Percentiles rank a stretch among this genome's conserved stretches.
These are phyloP conservation scores for Colostygia pectinataria DNA, from an alignment of 2,888 invertebrate species.

Conservation along the genomic window DNA sequence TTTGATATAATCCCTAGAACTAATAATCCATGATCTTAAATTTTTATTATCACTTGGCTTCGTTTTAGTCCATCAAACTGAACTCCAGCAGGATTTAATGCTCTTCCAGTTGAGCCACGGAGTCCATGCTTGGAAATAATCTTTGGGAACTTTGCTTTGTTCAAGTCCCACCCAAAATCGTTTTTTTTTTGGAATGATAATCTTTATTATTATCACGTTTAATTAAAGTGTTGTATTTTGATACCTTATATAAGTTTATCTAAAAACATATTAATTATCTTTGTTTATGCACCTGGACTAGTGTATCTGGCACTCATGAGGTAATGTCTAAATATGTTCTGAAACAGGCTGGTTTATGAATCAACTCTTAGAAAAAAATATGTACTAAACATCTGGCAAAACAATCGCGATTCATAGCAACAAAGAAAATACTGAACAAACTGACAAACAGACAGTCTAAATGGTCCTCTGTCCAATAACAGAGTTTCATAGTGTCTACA, in stretches of 20 bases:
- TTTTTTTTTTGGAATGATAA: too few relatives aligned
- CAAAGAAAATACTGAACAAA: constrained; percentile 71
- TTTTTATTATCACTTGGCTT: background rate
- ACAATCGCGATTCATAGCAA: constrained; percentile 75
- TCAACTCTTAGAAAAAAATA: constrained; percentile 23
- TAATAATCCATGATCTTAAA: constrained; percentile 2
- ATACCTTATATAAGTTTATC: constrained; percentile 5
- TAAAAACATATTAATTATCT: constrained; percentile 15
- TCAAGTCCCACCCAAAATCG: too few relatives aligned
- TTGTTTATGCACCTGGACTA: constrained; percentile 12
- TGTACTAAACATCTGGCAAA: constrained; percentile 57
- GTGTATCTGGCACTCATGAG: constrained; percentile 13
- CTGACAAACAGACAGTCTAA: constrained; percentile 64
- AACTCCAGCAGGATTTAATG: too few relatives aligned
- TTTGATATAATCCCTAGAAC: constrained; percentile 5
- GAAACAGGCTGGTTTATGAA: constrained; percentile 16
- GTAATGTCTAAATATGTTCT: constrained; percentile 20
- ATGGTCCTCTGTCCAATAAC: constrained; percentile 75
- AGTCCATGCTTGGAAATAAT: too few relatives aligned
- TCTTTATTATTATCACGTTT: too few relatives aligned
- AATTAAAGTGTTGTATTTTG: too few relatives aligned
- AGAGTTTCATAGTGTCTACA: constrained; percentile 75
- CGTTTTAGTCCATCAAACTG: too few relatives aligned
- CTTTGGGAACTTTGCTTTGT: too few relatives aligned
- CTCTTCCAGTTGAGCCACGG: too few relatives aligned